Percentiles rank a stretch among this genome's conserved stretches.
These are phyloP conservation scores for Oncopodura yosiiana DNA, from an alignment of 1,140 invertebrate genomes.

Conservation along the genomic window DNA sequence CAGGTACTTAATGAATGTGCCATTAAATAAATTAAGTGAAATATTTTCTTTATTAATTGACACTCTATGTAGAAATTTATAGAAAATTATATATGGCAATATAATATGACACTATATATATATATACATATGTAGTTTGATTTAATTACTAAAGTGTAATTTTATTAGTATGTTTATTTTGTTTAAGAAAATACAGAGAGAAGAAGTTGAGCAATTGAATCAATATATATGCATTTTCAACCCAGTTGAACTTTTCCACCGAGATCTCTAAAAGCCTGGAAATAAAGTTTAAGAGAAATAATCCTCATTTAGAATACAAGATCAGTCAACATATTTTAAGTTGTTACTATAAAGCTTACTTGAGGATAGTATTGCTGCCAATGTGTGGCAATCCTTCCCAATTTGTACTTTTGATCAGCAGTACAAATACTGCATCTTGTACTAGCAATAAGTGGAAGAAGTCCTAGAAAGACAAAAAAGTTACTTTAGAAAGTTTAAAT, in stretches of 20 bases:
- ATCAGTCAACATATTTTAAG: neutral
- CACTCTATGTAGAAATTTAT: too few relatives aligned
- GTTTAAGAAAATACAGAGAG: neutral
- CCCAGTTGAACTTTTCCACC: neutral
- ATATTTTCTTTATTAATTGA: too few relatives aligned
- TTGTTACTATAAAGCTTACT: slow-evolving; percentile 6
- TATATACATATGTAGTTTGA: too few relatives aligned
- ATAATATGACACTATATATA: too few relatives aligned
- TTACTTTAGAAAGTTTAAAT: neutral
- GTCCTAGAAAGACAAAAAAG: neutral
- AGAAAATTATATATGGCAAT: too few relatives aligned
- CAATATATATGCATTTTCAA: neutral
- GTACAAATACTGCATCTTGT: slow-evolving; percentile 22
- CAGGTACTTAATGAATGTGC: too few relatives aligned
- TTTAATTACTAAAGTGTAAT: too few relatives aligned
- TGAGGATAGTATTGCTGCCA: slow-evolving; percentile 28
- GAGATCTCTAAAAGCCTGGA: neutral
- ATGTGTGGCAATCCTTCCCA: slow-evolving; percentile 26
- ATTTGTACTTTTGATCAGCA: slow-evolving; percentile 19
- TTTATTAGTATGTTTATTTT: neutral
- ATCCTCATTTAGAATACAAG: neutral
- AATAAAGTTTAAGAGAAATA: too few relatives aligned
- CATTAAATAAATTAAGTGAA: too few relatives aligned
- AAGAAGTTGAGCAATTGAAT: neutral
- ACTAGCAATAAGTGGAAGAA: slow-evolving; percentile 9